Evolutionary conservation across 1,140 invertebrate species (phyloP).

Genomic region (Neomicropteryx cornuta): DNA sequence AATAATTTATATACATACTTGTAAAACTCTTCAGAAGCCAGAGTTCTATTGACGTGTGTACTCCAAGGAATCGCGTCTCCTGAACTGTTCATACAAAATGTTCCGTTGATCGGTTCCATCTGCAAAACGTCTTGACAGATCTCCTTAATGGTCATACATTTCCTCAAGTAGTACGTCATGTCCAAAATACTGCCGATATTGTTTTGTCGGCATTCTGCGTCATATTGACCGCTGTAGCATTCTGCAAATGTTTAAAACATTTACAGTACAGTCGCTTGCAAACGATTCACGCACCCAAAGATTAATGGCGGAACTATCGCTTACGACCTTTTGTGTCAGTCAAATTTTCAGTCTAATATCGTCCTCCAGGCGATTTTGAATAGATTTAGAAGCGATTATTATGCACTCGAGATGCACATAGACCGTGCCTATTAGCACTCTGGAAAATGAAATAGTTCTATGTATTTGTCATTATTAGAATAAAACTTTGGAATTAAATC

Average conservation of each 20-base stretch:
- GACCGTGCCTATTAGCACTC: no score
- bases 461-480: no score
- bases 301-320: no score
- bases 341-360: no score
- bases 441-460: no score
- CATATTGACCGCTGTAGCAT: constrained; percentile 42
- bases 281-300: background rate
- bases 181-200: constrained; percentile 23
- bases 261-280: background rate
- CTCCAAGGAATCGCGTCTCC: constrained; percentile 22
- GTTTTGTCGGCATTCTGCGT: constrained; percentile 28
- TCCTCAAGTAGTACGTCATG: constrained; percentile 35
- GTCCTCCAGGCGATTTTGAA: no score
- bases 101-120: constrained; percentile 25
- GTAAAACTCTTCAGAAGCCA: constrained; percentile 48
- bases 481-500: no score
- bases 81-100: constrained; percentile 26
- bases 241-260: constrained; percentile 28
- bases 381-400: no score
- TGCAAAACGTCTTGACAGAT: constrained; percentile 34
- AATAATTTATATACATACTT: constrained; percentile 28
- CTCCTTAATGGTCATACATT: constrained; percentile 33
- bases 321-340: no score
- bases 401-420: no score
- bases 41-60: constrained; percentile 25